phyloP scores from a whole-genome alignment of 2,888 invertebrate genomes.

The Chelonus formosanus region DNA sequence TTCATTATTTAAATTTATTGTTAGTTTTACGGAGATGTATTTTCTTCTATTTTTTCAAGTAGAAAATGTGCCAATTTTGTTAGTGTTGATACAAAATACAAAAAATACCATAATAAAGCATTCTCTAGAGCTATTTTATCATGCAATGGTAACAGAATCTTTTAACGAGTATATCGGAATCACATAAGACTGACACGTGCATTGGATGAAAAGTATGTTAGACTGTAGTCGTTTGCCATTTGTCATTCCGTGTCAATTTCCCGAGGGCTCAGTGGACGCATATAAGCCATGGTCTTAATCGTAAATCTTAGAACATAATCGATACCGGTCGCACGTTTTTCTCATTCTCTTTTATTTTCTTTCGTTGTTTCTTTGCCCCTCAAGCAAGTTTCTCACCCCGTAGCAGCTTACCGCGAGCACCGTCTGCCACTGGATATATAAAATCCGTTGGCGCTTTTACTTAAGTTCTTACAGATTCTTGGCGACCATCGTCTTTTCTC shows the following conservation, averaged over 20 bases:
- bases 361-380: not conserved
- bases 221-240: constrained; percentile 1
- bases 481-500: constrained; percentile 7
- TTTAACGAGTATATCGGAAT: too few relatives aligned
- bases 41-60: too few relatives aligned
- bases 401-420: constrained; percentile 2
- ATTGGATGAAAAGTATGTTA: constrained; percentile 19
- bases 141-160: too few relatives aligned
- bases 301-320: constrained; percentile 37
- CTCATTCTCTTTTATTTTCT: constrained; percentile 16
- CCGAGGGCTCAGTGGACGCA: constrained; percentile 14
- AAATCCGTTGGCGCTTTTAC: constrained; percentile 1
- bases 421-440: constrained; percentile 4
- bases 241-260: constrained; percentile 18
- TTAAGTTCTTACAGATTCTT: constrained; percentile 8
- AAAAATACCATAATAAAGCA: too few relatives aligned
- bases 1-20: too few relatives aligned
- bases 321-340: constrained; percentile 24
- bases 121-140: too few relatives aligned
- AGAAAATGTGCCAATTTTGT: too few relatives aligned
- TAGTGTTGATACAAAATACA: too few relatives aligned
- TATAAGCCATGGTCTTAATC: constrained; percentile 29
- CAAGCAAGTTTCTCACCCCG: constrained; percentile 19
- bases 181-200: constrained; percentile 12
- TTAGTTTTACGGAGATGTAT: too few relatives aligned